Conservation (phyloP, 2,113 vertebrate genomes). For the Leptobrachium leishanense region DNA sequence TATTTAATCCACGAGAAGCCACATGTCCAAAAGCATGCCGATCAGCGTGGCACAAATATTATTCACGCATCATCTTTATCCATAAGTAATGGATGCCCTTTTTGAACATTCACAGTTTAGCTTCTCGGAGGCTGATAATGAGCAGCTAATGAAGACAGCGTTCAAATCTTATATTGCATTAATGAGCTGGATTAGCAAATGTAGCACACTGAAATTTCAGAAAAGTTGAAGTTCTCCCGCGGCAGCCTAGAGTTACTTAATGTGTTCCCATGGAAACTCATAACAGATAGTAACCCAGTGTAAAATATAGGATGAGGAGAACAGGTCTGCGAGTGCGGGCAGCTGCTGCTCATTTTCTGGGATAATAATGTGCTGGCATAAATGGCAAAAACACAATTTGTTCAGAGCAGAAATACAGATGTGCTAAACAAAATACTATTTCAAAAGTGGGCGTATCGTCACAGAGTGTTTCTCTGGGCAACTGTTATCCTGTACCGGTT, state of each 20-base stretch:
- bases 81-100: slow-evolving; percentile 22
- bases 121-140: slow-evolving; percentile 8
- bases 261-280: slow-evolving; percentile 29
- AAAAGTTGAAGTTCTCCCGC: slow-evolving; percentile 7
- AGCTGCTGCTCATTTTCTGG: background rate
- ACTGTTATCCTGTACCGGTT: too few relatives aligned
- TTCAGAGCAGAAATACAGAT: too few relatives aligned
- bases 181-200: slow-evolving; percentile 4
- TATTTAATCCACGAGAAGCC: background rate
- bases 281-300: background rate
- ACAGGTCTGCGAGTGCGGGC: background rate
- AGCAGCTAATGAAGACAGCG: slow-evolving; percentile 8
- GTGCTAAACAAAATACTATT: too few relatives aligned
- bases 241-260: slow-evolving; percentile 11
- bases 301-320: background rate
- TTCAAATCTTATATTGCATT: slow-evolving; percentile 12
- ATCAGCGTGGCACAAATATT: background rate
- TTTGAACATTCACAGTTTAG: slow-evolving; percentile 13
- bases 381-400: background rate
- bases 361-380: background rate
- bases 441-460: too few relatives aligned
- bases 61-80: slow-evolving; percentile 15
- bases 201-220: slow-evolving; percentile 14
- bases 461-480: too few relatives aligned
- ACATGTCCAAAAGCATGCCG: background rate